These are phyloP conservation scores for Hybognathus amarus DNA, from an alignment of 2,797 vertebrate genomes.

Conservation along the genomic window DNA sequence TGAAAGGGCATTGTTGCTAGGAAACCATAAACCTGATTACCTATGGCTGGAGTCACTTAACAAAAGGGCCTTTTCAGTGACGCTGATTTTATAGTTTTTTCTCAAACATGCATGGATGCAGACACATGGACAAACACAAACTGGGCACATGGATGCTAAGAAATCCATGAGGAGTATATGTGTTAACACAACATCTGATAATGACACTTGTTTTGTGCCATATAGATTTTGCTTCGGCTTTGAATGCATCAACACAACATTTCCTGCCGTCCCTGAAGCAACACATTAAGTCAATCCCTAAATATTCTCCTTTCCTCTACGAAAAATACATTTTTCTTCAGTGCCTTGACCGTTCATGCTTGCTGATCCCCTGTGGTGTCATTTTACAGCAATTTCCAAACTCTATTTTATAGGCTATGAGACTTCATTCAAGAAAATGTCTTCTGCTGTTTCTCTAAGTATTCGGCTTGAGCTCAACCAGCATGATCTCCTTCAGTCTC, in stretches of 20 bases:
- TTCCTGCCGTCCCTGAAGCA: constrained; percentile 5
- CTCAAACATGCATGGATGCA: not conserved
- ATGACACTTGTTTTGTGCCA: not conserved
- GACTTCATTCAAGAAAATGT: constrained; percentile 20
- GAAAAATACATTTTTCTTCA: not conserved
- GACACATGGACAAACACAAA: not conserved
- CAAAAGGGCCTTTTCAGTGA: constrained; percentile 48
- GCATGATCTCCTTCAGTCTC: constrained; percentile 29
- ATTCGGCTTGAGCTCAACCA: constrained; percentile 24
- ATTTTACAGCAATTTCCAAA: constrained; percentile 24
- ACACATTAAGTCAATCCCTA: not conserved
- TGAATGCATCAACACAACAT: constrained; percentile 10
- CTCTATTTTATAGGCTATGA: not conserved
- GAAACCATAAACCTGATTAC: constrained; percentile 59
- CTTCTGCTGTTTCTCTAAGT: constrained; percentile 22
- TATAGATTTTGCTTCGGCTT: not conserved
- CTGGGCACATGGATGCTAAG: not conserved
- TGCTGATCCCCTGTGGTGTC: not conserved
- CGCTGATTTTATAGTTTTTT: constrained; percentile 33
- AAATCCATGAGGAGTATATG: not conserved
- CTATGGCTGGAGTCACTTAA: constrained; percentile 47
- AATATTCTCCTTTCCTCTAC: not conserved
- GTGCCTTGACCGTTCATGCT: constrained; percentile 12
- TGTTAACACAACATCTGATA: not conserved
- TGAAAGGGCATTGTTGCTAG: constrained; percentile 57